A percentile compares a stretch with the other conserved stretches of the same genome.
These are phyloP conservation scores for Dreissena polymorpha DNA, from an alignment of 1,140 invertebrate genomes.

Conservation along the genomic window DNA sequence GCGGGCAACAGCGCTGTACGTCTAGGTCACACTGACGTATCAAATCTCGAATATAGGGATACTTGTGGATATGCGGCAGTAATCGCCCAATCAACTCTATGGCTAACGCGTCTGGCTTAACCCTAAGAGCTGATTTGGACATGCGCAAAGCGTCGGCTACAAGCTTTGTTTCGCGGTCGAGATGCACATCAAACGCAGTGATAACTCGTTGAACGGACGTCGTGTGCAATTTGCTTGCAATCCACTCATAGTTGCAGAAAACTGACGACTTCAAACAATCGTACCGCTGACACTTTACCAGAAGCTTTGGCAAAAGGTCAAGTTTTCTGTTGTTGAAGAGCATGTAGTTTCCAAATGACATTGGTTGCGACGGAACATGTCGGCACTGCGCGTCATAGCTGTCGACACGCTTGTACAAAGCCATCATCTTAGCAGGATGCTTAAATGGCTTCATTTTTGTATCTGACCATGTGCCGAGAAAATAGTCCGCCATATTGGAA, in stretches of 20 bases:
- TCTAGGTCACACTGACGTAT: conserved; percentile 82
- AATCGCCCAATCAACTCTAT: conserved; percentile 73
- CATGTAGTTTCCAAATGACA: conserved; percentile 86
- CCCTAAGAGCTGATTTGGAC: conserved; percentile 65
- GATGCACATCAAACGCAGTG: conserved; percentile 75
- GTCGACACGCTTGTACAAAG: conserved; percentile 79
- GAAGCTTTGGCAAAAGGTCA: conserved; percentile 65
- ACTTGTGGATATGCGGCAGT: conserved; percentile 69
- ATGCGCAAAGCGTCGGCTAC: conserved; percentile 73
- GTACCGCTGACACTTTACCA: conserved; percentile 58
- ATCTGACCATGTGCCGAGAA: conserved; percentile 95
- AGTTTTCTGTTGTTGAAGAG: conserved; percentile 71
- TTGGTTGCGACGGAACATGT: conserved; percentile 95
- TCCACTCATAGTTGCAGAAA: conserved; percentile 72
- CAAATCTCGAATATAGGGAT: conserved; percentile 65
- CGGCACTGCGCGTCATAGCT: conserved; percentile 95
- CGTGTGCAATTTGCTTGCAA: conserved; percentile 65
- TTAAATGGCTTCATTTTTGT: conserved; percentile 94
- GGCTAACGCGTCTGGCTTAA: conserved; percentile 66
- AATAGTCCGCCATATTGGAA: conserved; percentile 98
- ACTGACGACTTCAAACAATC: conserved; percentile 60
- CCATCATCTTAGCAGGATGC: conserved; percentile 93
- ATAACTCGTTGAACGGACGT: conserved; percentile 67
- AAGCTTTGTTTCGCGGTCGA: conserved; percentile 81
- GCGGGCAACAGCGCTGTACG: conserved; percentile 83